A percentile compares a stretch with the other conserved stretches of the same genome.
Evolutionary conservation across 2,797 vertebrate species (phyloP).

Genomic region (Lutjanus argentimaculatus): DNA sequence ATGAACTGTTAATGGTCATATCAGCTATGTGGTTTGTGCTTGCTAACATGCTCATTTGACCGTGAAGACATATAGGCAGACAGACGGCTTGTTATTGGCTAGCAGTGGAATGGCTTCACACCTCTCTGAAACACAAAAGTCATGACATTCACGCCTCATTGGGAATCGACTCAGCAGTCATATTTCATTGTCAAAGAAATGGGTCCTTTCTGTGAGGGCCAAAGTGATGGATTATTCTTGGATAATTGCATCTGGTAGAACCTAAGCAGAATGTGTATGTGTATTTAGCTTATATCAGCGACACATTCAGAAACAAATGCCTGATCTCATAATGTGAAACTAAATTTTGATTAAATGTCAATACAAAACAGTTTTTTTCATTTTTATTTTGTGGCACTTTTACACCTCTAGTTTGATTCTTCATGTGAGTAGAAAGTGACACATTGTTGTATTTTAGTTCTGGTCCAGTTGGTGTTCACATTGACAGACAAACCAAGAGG

Average conservation of each 20-base stretch:
- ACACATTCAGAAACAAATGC: no score
- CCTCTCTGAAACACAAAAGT: conserved; percentile 7
- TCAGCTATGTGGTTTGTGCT: background rate
- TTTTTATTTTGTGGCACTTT: no score
- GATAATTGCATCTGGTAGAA: background rate
- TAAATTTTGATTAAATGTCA: no score
- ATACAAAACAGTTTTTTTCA: no score
- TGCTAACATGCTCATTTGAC: background rate
- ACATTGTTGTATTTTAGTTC: no score
- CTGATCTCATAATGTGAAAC: no score
- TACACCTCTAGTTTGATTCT: no score
- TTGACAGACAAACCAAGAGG: no score
- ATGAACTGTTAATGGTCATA: background rate
- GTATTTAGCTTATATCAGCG: no score
- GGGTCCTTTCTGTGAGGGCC: background rate
- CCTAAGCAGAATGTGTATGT: background rate
- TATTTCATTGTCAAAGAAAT: conserved; percentile 4
- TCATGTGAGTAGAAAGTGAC: no score
- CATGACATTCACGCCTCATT: conserved; percentile 33
- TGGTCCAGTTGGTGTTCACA: no score
- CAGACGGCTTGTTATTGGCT: background rate
- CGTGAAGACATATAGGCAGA: background rate
- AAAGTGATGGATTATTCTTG: background rate
- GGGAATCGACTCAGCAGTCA: background rate
- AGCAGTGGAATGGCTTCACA: background rate